Evolutionary conservation across 2,113 vertebrate genomes (phyloP), one percentile per base, ranked within the genome.

Genomic region (Oryzias curvinotus): DNA sequence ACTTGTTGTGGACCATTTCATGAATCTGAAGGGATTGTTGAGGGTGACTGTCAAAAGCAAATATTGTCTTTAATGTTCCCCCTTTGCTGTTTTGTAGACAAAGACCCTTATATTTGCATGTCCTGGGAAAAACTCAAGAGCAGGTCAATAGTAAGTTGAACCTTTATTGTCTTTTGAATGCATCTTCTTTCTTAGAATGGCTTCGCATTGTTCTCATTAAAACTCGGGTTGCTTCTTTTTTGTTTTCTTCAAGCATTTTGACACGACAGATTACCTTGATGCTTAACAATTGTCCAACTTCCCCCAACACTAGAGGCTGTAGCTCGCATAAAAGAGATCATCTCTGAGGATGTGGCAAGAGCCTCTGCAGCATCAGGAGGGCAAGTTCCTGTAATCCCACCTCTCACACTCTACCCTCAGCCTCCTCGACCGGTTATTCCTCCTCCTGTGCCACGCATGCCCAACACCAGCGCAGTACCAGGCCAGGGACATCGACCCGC

Each of bases 261-360:
- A 18, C 48, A 13, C 56, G 14, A 4, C 48, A 72, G 14, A 64
- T 53, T 19, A 43, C 36, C 14, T 3, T 36, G 36, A 36, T 36
- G 10, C 36, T 12, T 12, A 51, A 50, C 47, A 52, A 50, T 12
- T 36, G 6, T 48, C 57, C 3, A 23, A 52, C 18, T 58, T 18
- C 65, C 17, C 75, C 52, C 19, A 25, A 65, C 6, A 8, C 25
- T 49, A 99, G 97, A 95, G 86, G 97, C 96, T 2, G 96, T 99
- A 51, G 89, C 94, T 71, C 89, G 93, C 63, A 98, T 99, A 75
- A 98, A 98, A 65, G 95, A 96, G 87, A 95, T 99, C 4, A 98
- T 99, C 36, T 94, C 96, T 17, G 97, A 96, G 2, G 95, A 96
- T 5, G 88, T 98, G 6, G 76, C 96, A 56, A 94, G 95, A 65